Evolutionary conservation across 2,797 vertebrate genomes (phyloP).

Genomic region (Falco cherrug): DNA sequence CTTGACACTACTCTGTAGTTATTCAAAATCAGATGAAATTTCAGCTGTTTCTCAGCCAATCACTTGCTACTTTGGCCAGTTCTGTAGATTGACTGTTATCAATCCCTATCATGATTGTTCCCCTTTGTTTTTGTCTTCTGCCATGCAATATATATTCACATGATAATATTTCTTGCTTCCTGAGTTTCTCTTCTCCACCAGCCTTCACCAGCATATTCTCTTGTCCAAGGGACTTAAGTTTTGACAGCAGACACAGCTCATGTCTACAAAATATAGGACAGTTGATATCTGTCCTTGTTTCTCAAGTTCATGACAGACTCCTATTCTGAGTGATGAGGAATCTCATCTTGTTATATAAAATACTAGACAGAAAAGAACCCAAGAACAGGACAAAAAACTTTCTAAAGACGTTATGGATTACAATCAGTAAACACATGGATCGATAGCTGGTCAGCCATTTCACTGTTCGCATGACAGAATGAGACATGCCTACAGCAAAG

Average conservation of each 20-base stretch:
- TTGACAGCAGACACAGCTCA: background rate
- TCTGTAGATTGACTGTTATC: background rate
- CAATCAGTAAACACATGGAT: constrained; percentile 31
- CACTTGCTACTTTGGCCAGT: background rate
- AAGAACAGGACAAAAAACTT: constrained; percentile 33
- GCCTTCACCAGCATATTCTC: background rate
- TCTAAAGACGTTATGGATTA: constrained; percentile 28
- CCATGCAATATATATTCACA: background rate
- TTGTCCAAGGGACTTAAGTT: background rate
- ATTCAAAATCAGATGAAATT: background rate
- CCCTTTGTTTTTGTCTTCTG: background rate
- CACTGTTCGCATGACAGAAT: background rate
- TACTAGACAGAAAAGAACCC: background rate
- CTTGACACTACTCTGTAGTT: background rate
- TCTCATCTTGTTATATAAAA: constrained; percentile 12
- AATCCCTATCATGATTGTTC: background rate
- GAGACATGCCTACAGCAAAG: background rate
- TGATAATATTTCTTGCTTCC: background rate
- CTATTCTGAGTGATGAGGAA: background rate
- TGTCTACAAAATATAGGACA: background rate
- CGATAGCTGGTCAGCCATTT: constrained; percentile 4
- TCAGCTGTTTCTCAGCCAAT: background rate
- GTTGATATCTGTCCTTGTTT: background rate
- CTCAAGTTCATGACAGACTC: background rate
- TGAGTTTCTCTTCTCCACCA: background rate